Conservation (phyloP, 2,888 invertebrate genomes). For the Perizoma affinitatum region DNA sequence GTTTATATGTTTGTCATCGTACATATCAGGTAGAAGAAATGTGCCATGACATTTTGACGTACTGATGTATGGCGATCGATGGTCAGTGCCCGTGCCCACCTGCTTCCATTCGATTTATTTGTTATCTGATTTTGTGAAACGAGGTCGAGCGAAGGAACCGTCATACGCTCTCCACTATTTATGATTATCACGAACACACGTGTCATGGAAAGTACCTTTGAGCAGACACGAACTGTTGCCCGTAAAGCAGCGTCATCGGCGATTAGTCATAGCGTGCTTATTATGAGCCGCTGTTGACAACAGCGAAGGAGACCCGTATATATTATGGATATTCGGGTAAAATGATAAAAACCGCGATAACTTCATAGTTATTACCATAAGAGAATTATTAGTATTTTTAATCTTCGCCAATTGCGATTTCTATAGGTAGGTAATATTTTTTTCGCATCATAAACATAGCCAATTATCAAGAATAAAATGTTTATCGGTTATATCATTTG, state of each 20-base stretch:
- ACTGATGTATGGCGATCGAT: slow-evolving; percentile 53
- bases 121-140: slow-evolving; percentile 70
- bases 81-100: slow-evolving; percentile 52
- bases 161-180: slow-evolving; percentile 41
- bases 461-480: too few relatives aligned
- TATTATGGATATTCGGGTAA: too few relatives aligned
- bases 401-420: too few relatives aligned
- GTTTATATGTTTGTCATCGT: slow-evolving; percentile 11
- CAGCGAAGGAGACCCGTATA: neutral
- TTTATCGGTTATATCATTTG: too few relatives aligned
- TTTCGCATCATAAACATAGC: too few relatives aligned
- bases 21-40: slow-evolving; percentile 37
- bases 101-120: slow-evolving; percentile 64
- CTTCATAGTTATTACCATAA: too few relatives aligned
- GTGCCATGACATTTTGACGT: slow-evolving; percentile 53
- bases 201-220: slow-evolving; percentile 37
- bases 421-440: too few relatives aligned
- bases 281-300: neutral
- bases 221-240: slow-evolving; percentile 16
- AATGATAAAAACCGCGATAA: too few relatives aligned
- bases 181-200: slow-evolving; percentile 39
- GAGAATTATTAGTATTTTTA: too few relatives aligned
- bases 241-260: slow-evolving; percentile 15
- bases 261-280: slow-evolving; percentile 9
- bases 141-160: slow-evolving; percentile 59